Conservation (phyloP, 2,888 invertebrate genomes). For the Cremastobaeus sp. region DNA sequence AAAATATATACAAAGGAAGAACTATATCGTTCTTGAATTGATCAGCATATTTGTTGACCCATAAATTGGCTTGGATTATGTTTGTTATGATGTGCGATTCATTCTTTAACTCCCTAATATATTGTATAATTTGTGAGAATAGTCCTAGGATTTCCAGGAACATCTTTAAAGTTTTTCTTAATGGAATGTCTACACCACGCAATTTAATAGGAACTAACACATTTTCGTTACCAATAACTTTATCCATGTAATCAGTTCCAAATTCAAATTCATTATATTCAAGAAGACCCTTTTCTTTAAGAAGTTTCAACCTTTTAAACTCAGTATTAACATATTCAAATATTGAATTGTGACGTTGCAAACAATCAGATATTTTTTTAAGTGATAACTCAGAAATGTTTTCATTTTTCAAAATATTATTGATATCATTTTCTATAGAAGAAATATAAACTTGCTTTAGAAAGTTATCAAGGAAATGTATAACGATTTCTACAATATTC, state of each 20-base stretch:
- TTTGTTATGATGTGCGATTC: no score
- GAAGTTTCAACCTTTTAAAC: slow-evolving; percentile 31
- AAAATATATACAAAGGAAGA: no score
- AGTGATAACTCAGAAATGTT: background rate
- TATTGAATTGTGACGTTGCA: slow-evolving; percentile 12
- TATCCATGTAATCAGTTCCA: background rate
- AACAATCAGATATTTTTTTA: slow-evolving; percentile 7
- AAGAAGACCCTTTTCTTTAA: slow-evolving; percentile 31
- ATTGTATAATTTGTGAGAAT: no score
- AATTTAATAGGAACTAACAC: background rate
- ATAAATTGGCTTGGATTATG: no score
- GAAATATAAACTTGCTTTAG: slow-evolving; percentile 20
- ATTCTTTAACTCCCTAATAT: no score
- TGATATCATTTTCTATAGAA: slow-evolving; percentile 31
- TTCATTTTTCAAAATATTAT: slow-evolving; percentile 12
- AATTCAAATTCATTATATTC: slow-evolving; percentile 27
- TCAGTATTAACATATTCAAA: slow-evolving; percentile 31
- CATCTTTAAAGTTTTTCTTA: background rate
- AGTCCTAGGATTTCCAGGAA: no score
- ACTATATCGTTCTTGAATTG: no score
- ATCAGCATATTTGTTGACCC: no score
- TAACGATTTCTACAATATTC: slow-evolving; percentile 28
- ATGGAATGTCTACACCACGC: background rate
- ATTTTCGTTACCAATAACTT: background rate
- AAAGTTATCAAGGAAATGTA: slow-evolving; percentile 26